Base-by-base conservation (phyloP, 2,797 vertebrate species). In the Graptemys geographica region DNA sequence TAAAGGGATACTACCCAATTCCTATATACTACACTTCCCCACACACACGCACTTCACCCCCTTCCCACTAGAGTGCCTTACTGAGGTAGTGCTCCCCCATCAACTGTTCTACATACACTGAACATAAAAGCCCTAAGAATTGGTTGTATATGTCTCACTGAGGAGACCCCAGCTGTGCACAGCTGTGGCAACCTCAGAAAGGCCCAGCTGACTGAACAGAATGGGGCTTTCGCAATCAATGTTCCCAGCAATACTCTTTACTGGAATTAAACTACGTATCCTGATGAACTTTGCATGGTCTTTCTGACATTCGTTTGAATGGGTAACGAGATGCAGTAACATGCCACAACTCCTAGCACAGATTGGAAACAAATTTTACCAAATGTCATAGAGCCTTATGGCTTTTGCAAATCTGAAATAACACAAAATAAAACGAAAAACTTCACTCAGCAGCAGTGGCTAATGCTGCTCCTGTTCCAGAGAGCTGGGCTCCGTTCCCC, bases 41-140 rank as follows among this genome's bases (percentile, higher is more conserved):
- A 25, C 82, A 31, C 11, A 44, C 5, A 78, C 41, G 23, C 37
- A 8, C 57, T 62, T 0, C 0, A 5, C 33, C 16, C 62, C 16
- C 31, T 65, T 65, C 62, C 62, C 65, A 69, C 8, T 8, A 21
- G 65, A 18, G 19, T 21, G 33, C 65, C n/a, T 69, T 10, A 5
- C 65, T 72, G 69, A 3, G 10, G 21, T 72, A 37, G 3, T 41
- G 21, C n/a, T 21, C 19, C 9, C 65, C 18, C 65, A 69, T 19
- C 65, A 69, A 37, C 65, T 11, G 23, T 19, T 37, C 33, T n/a
- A 37, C 21, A 6, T 23, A 41, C n/a, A 12, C 65, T 72, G 65
- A 72, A 72, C 21, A 41, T 72, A 72, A 72, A 72, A 72, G 65
- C 65, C n/a, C n/a, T 5, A 12, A 72, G n/a, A 19, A 23, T 12